Percentiles rank a stretch among this genome's conserved stretches.
These are phyloP conservation scores for Drosophila trichaetosa DNA, from an alignment of 2,888 invertebrate genomes.

Conservation along the genomic window DNA sequence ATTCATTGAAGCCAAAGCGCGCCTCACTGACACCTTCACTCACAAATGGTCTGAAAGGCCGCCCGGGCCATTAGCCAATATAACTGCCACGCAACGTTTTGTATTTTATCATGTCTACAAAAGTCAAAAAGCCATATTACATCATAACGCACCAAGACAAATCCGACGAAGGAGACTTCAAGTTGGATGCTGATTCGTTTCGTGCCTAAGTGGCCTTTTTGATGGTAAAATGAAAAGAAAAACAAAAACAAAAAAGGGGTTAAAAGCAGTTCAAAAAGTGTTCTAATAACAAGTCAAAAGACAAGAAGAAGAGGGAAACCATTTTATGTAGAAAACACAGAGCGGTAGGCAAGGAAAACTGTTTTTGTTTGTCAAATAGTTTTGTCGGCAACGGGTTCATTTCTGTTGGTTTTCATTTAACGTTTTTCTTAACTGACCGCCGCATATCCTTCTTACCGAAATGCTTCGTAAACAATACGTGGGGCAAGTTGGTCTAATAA, in stretches of 20 bases:
- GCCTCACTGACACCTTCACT: conserved; percentile 69
- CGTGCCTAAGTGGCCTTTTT: conserved; percentile 76
- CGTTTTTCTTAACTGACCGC: conserved; percentile 67
- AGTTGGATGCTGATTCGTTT: conserved; percentile 56
- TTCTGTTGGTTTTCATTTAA: conserved; percentile 14
- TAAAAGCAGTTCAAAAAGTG: conserved; percentile 68
- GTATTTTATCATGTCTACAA: conserved; percentile 81
- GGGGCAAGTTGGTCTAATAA: conserved; percentile 74
- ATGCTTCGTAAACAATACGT: conserved; percentile 71
- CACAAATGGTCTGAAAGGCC: conserved; percentile 77
- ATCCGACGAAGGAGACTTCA: conserved; percentile 25
- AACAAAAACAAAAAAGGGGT: conserved; percentile 28
- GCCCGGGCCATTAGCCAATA: conserved; percentile 79
- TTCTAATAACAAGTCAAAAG: conserved; percentile 77
- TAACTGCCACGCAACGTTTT: conserved; percentile 80
- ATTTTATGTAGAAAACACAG: conserved; percentile 65
- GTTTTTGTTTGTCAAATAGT: conserved; percentile 81
- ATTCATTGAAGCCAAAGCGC: conserved; percentile 67
- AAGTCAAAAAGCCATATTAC: conserved; percentile 81
- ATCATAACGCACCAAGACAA: conserved; percentile 66
- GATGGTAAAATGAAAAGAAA: conserved; percentile 4
- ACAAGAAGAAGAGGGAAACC: conserved; percentile 44
- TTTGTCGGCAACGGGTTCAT: conserved; percentile 63
- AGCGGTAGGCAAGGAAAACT: conserved; percentile 58
- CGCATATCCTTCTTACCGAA: conserved; percentile 72